Evolutionary conservation across 2,888 invertebrate genomes (phyloP).

Genomic region (Archips xylosteana): DNA sequence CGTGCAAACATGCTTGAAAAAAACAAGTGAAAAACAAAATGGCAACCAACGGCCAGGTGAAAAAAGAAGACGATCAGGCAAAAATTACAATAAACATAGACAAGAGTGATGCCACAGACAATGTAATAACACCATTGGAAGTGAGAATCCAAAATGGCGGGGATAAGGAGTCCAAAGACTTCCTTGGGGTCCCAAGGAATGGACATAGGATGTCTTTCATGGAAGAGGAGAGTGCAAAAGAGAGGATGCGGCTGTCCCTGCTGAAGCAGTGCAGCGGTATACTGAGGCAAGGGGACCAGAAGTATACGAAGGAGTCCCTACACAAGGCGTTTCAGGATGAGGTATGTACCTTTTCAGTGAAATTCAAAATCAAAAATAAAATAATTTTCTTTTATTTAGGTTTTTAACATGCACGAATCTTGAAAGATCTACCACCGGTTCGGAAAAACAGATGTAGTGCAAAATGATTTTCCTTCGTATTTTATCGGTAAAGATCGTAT

Average conservation of each 20-base stretch:
- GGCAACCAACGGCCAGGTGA: constrained; percentile 30
- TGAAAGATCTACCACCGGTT: too few relatives aligned
- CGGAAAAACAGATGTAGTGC: too few relatives aligned
- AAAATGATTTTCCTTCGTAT: too few relatives aligned
- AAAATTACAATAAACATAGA: constrained; percentile 43
- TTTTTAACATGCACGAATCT: too few relatives aligned
- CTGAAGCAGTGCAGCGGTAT: constrained; percentile 88
- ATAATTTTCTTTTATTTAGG: too few relatives aligned
- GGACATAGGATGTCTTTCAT: constrained; percentile 86
- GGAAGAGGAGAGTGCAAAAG: constrained; percentile 89
- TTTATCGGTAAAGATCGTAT: too few relatives aligned
- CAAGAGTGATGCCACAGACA: constrained; percentile 36
- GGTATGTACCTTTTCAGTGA: constrained; percentile 77
- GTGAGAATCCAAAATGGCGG: constrained; percentile 36
- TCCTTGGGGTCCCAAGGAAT: constrained; percentile 59
- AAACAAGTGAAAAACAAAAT: constrained; percentile 30
- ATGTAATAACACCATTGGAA: constrained; percentile 29
- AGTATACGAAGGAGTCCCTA: constrained; percentile 87
- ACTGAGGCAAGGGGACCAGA: constrained; percentile 86
- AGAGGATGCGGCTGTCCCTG: constrained; percentile 85
- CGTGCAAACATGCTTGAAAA: constrained; percentile 20
- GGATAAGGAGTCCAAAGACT: constrained; percentile 48
- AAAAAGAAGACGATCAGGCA: constrained; percentile 25
- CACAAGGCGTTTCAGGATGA: constrained; percentile 88
- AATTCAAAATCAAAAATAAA: too few relatives aligned